Conservation (phyloP, 2,113 vertebrate species). For the Corvus cornix region DNA sequence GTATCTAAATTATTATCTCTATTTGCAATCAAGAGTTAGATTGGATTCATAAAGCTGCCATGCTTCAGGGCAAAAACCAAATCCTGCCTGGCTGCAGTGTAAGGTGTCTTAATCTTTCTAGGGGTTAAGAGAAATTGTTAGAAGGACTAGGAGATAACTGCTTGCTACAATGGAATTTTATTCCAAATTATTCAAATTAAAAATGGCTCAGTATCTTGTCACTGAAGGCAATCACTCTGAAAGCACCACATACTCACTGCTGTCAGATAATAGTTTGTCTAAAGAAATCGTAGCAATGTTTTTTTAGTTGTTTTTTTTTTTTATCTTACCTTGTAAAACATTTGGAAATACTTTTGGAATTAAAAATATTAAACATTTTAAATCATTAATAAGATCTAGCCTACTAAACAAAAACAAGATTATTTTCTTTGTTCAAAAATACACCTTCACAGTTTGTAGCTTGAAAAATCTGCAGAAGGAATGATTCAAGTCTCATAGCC, state of each 20-base stretch:
- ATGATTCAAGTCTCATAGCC: not conserved
- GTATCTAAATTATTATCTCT: not conserved
- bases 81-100: not conserved
- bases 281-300: not conserved
- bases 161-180: not conserved
- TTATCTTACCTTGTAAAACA: not conserved
- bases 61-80: not conserved
- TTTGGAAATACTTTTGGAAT: not conserved
- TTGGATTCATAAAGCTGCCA: not conserved
- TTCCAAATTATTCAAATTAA: not conserved
- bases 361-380: not conserved
- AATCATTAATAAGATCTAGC: not conserved
- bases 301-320: too few relatives aligned
- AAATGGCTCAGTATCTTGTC: not conserved
- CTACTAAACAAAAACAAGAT: not conserved
- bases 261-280: not conserved
- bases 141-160: not conserved
- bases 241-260: not conserved
- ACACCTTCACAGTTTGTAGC: not conserved
- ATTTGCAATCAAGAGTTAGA: not conserved
- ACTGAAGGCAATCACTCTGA: not conserved
- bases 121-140: not conserved
- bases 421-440: not conserved
- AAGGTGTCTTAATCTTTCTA: accelerated
- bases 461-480: not conserved